A percentile compares a stretch with the other conserved stretches of the same genome.
Conservation (phyloP, 2,888 invertebrate species). For the Ornithoptera alexandrae region DNA sequence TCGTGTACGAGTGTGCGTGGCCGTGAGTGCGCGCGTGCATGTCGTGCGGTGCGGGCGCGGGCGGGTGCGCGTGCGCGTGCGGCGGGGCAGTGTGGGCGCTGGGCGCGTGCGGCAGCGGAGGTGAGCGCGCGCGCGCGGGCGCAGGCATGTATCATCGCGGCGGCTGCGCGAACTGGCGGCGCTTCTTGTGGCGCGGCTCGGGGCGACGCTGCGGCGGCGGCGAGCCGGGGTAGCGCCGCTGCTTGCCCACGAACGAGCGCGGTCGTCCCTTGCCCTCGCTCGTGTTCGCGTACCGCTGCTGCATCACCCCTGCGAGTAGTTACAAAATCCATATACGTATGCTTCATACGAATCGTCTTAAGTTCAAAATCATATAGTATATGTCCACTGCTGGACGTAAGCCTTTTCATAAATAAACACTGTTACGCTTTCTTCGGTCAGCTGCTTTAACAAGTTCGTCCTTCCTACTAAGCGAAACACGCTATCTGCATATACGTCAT, state of each 20-base stretch:
- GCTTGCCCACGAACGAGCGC: slow-evolving; percentile 52
- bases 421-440: too few species aligned
- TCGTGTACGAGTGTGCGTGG: background rate
- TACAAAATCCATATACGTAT: background rate
- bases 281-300: slow-evolving; percentile 52
- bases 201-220: slow-evolving; percentile 37
- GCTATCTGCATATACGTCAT: too few species aligned
- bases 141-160: slow-evolving; percentile 47
- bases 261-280: slow-evolving; percentile 36
- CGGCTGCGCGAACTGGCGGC: slow-evolving; percentile 51
- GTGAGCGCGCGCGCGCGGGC: slow-evolving; percentile 6
- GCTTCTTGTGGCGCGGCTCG: slow-evolving; percentile 50
- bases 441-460: too few species aligned
- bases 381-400: too few species aligned
- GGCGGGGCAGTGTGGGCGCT: background rate
- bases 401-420: too few species aligned
- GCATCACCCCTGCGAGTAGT: slow-evolving; percentile 58
- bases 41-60: background rate
- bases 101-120: background rate
- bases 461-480: too few species aligned
- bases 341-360: too few species aligned
- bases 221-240: slow-evolving; percentile 49
- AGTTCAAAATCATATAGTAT: too few species aligned
- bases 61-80: background rate
- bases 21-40: background rate